Percentiles rank a stretch among this genome's conserved stretches.
These are phyloP conservation scores for Cochlearius cochlearius DNA, from an alignment of 2,113 vertebrate species.

Conservation along the genomic window DNA sequence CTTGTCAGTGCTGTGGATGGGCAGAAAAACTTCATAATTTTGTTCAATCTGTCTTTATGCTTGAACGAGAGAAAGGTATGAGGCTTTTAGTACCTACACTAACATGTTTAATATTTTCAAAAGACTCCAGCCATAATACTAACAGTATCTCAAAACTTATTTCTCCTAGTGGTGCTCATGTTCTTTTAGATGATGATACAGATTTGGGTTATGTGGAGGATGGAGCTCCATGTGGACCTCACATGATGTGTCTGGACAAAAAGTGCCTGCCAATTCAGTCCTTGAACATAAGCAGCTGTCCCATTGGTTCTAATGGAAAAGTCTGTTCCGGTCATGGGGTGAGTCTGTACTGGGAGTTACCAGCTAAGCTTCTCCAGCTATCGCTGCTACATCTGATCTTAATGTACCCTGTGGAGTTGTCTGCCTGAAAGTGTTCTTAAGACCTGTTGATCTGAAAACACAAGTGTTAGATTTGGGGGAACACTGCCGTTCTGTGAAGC, in stretches of 20 bases:
- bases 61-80: background rate
- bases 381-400: background rate
- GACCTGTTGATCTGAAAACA: background rate
- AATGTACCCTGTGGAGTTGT: background rate
- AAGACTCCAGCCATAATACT: background rate
- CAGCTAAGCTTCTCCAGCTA: background rate
- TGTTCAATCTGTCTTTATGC: background rate
- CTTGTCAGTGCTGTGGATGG: background rate
- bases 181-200: slow-evolving; percentile 95
- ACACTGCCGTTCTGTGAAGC: background rate
- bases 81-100: background rate
- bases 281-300: slow-evolving; percentile 95
- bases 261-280: slow-evolving; percentile 97
- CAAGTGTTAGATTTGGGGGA: background rate
- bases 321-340: slow-evolving; percentile 97
- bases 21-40: background rate
- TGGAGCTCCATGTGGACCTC: slow-evolving; percentile 95
- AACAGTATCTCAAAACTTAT: slow-evolving; percentile 15
- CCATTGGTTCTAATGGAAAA: slow-evolving; percentile 87
- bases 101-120: background rate
- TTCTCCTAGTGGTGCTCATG: slow-evolving; percentile 87
- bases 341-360: slow-evolving; percentile 62
- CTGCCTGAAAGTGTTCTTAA: background rate
- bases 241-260: slow-evolving; percentile 98
- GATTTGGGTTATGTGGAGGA: slow-evolving; percentile 98